Evolutionary conservation across 2,888 invertebrate species (phyloP).

Genomic region (Asteroscopus sphinx): DNA sequence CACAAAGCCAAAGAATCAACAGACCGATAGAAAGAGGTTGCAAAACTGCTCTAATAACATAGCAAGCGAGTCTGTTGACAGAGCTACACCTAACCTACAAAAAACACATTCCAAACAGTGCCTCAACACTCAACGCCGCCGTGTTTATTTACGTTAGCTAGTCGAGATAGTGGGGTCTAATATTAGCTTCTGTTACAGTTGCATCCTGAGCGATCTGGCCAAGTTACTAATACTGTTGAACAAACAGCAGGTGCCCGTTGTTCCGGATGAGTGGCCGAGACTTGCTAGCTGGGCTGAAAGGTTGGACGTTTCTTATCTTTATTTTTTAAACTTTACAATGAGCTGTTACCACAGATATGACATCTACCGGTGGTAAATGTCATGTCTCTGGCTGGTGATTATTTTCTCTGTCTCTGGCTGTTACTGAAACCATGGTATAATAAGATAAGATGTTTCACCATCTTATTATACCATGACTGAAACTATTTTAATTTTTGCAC

Average conservation of each 20-base stretch:
- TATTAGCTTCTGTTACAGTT: conserved; percentile 71
- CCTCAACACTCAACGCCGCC: conserved; percentile 31
- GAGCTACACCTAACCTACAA: conserved; percentile 43
- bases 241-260: conserved; percentile 93
- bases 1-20: conserved; percentile 10
- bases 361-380: no score
- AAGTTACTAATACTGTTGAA: conserved; percentile 95
- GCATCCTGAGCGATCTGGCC: conserved; percentile 93
- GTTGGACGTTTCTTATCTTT: conserved; percentile 63
- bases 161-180: conserved; percentile 53
- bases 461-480: no score
- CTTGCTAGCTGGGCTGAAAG: conserved; percentile 95
- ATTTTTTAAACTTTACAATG: background rate
- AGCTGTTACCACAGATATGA: no score
- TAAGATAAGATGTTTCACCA: no score
- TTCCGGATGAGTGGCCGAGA: conserved; percentile 95
- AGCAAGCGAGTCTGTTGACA: conserved; percentile 43
- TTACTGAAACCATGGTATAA: no score
- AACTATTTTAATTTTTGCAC: no score
- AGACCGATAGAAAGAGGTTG: conserved; percentile 32
- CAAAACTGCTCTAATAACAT: conserved; percentile 41
- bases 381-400: no score
- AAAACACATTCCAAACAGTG: conserved; percentile 46
- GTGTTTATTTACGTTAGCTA: conserved; percentile 61
- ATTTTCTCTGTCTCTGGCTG: no score